phyloP scores from a whole-genome alignment of 2,888 invertebrate genomes.

The Rugalucina vietnamica region DNA sequence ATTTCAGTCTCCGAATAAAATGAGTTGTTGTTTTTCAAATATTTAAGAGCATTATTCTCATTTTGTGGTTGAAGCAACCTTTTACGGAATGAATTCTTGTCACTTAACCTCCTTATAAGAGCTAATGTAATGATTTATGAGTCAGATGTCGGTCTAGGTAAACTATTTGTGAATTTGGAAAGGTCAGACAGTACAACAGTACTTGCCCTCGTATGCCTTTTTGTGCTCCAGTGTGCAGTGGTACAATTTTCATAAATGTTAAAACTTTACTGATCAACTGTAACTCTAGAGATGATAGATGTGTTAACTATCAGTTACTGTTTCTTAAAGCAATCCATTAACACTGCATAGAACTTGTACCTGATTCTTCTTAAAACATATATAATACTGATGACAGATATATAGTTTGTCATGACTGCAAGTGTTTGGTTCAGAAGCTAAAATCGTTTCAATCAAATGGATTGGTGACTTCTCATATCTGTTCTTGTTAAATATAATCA shows the following conservation, averaged over 20 bases:
- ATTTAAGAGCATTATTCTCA: constrained; percentile 40
- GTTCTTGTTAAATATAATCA: not conserved
- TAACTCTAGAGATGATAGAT: constrained; percentile 30
- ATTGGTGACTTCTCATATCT: not conserved
- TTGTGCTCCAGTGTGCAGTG: constrained; percentile 36
- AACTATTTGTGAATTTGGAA: constrained; percentile 29
- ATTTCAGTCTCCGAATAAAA: constrained; percentile 22
- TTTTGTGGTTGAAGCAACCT: constrained; percentile 38
- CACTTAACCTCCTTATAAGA: constrained; percentile 39
- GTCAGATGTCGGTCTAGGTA: constrained; percentile 30
- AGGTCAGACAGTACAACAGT: constrained; percentile 40
- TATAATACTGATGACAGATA: constrained; percentile 31
- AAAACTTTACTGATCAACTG: constrained; percentile 32
- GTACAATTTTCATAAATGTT: constrained; percentile 34
- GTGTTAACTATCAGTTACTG: constrained; percentile 4
- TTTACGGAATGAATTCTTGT: constrained; percentile 43
- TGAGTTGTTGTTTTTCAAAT: constrained; percentile 22
- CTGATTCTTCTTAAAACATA: constrained; percentile 7
- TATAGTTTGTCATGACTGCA: not conserved
- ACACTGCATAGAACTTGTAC: constrained; percentile 4
- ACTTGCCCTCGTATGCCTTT: constrained; percentile 33
- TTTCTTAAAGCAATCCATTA: constrained; percentile 26
- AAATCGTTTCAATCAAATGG: not conserved
- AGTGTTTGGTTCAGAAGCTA: not conserved
- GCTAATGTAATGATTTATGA: constrained; percentile 37